A percentile compares a stretch with the other conserved stretches of the same genome.
Evolutionary conservation across 2,113 vertebrate genomes (phyloP).

Genomic region (Indicator indicator): DNA sequence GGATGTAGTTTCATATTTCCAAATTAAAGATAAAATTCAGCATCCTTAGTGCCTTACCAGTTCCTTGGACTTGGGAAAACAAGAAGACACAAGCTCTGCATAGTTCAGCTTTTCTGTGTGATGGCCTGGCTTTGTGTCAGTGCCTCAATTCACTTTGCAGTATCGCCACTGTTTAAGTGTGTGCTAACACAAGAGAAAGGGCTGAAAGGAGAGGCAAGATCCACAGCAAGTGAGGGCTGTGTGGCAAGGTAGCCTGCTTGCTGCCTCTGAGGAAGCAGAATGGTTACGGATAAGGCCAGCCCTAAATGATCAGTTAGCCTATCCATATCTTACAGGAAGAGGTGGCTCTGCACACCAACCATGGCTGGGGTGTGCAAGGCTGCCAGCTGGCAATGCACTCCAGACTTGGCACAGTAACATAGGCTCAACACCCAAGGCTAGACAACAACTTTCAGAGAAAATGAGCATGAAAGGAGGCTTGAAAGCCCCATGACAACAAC

Average conservation of each 20-base stretch:
- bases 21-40: neutral
- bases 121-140: neutral
- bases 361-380: neutral
- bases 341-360: neutral
- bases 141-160: neutral
- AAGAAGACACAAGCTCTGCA: neutral
- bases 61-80: neutral
- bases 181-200: neutral
- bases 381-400: neutral
- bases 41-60: neutral
- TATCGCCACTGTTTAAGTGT: neutral
- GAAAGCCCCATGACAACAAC: neutral
- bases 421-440: neutral
- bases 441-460: neutral
- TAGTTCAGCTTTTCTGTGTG: neutral
- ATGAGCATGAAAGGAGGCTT: neutral
- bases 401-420: neutral
- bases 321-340: neutral
- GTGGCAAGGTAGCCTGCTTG: neutral
- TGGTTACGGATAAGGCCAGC: neutral
- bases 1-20: neutral
- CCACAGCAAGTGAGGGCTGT: neutral
- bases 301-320: neutral
- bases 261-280: neutral
- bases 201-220: neutral